These are phyloP conservation scores for Brenthis daphne DNA, from an alignment of 2,888 invertebrate species.

Conservation along the genomic window DNA sequence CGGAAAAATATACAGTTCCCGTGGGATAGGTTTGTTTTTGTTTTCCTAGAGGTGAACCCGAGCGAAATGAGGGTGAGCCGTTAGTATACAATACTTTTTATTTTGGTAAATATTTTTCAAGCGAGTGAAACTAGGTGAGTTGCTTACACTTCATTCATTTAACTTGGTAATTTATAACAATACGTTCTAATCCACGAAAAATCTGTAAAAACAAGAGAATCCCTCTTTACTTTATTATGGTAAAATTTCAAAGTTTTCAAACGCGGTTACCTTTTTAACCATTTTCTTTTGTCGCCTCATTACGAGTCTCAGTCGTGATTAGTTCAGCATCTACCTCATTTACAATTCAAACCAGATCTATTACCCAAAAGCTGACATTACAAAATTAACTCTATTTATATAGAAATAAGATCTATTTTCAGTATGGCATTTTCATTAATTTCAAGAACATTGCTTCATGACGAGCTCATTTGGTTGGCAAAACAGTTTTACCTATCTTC, in stretches of 20 bases:
- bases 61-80: too few relatives aligned
- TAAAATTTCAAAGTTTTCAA: conserved; percentile 24
- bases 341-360: conserved; percentile 36
- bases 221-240: not conserved
- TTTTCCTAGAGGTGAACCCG: too few relatives aligned
- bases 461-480: conserved; percentile 38
- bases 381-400: not conserved
- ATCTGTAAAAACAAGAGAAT: not conserved
- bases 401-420: not conserved
- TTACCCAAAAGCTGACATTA: conserved; percentile 11
- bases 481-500: conserved; percentile 36
- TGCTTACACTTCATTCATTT: too few relatives aligned
- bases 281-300: conserved; percentile 37
- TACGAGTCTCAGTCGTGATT: conserved; percentile 33
- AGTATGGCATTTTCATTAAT: not conserved
- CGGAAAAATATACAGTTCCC: too few relatives aligned
- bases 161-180: too few relatives aligned
- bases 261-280: conserved; percentile 21
- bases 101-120: too few relatives aligned
- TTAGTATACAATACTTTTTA: too few relatives aligned
- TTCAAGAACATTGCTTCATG: conserved; percentile 31
- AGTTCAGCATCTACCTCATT: conserved; percentile 34
- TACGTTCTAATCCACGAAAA: not conserved
- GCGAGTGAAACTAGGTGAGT: too few relatives aligned
- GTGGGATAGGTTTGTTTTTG: too few relatives aligned